phyloP scores from a whole-genome alignment of 2,888 invertebrate species.

The Toxonevra muliebris region DNA sequence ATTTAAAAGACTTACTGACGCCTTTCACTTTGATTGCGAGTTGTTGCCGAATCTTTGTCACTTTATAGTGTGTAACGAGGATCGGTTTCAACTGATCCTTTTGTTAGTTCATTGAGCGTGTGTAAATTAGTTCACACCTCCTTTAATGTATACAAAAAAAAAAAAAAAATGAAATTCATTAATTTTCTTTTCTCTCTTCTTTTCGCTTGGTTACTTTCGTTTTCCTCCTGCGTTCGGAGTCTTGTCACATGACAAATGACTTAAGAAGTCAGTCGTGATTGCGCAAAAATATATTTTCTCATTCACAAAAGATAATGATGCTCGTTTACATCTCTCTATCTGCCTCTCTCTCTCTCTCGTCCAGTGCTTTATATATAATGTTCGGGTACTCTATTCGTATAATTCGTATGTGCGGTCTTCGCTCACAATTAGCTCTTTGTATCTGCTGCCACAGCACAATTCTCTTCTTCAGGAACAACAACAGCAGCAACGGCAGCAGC shows the following conservation, averaged over 20 bases:
- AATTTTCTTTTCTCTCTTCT: neutral
- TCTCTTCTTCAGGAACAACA: too few species aligned
- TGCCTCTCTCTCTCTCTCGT: neutral
- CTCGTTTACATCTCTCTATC: conserved; percentile 23
- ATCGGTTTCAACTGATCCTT: conserved; percentile 14
- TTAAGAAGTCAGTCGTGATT: conserved; percentile 42
- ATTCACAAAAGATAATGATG: neutral
- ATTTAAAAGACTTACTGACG: conserved; percentile 33
- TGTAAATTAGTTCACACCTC: conserved; percentile 35
- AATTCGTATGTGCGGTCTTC: too few species aligned
- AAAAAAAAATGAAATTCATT: conserved; percentile 9
- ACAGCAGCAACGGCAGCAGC: too few species aligned
- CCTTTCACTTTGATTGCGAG: conserved; percentile 5
- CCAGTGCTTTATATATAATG: neutral
- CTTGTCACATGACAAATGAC: conserved; percentile 55
- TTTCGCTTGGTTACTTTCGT: too few species aligned
- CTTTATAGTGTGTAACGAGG: neutral
- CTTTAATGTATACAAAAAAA: neutral
- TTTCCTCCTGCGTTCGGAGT: conserved; percentile 39
- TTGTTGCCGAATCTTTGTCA: neutral
- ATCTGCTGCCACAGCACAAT: too few species aligned
- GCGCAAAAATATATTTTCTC: conserved; percentile 44
- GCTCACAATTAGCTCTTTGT: too few species aligned
- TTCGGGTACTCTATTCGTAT: neutral
- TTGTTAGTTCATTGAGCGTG: conserved; percentile 30